A percentile compares a stretch with the other conserved stretches of the same genome.
Conservation (phyloP, 1,140 invertebrate genomes). For the Physella acuta region DNA sequence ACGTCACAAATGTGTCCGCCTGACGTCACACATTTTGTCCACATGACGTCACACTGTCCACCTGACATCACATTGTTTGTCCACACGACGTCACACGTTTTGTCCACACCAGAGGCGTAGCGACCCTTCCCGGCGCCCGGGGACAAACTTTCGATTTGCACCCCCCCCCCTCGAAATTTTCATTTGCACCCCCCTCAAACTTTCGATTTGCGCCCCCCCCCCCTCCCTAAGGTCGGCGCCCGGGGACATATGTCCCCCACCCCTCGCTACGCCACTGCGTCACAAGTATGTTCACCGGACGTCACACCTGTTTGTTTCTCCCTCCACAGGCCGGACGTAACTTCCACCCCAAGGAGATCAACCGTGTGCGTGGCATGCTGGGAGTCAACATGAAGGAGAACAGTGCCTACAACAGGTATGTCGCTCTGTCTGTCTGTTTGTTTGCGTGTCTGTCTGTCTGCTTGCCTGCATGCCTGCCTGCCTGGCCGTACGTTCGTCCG, state of each 20-base stretch:
- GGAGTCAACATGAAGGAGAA: slow-evolving; percentile 23
- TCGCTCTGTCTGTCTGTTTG: too few relatives aligned
- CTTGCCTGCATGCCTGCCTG: too few relatives aligned
- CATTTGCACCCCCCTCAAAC: neutral
- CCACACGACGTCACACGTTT: too few relatives aligned
- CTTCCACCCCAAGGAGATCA: slow-evolving; percentile 25
- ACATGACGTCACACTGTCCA: too few relatives aligned
- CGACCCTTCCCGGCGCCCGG: too few relatives aligned
- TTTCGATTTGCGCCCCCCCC: neutral
- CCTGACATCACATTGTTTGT: too few relatives aligned
- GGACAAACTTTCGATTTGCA: neutral
- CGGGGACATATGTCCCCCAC: neutral
- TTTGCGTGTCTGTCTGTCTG: too few relatives aligned
- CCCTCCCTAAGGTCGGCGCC: neutral
- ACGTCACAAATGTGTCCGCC: too few relatives aligned
- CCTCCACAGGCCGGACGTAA: slow-evolving; percentile 36
- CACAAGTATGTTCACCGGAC: neutral
- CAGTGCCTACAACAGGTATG: neutral
- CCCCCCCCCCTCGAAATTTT: neutral
- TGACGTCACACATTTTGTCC: too few relatives aligned
- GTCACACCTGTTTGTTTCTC: neutral
- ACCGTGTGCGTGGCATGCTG: slow-evolving; percentile 1
- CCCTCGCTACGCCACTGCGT: neutral
- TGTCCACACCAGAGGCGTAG: too few relatives aligned
- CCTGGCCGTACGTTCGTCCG: too few relatives aligned